Conservation (phyloP, 1,140 invertebrate genomes). For the Formica selysi region DNA sequence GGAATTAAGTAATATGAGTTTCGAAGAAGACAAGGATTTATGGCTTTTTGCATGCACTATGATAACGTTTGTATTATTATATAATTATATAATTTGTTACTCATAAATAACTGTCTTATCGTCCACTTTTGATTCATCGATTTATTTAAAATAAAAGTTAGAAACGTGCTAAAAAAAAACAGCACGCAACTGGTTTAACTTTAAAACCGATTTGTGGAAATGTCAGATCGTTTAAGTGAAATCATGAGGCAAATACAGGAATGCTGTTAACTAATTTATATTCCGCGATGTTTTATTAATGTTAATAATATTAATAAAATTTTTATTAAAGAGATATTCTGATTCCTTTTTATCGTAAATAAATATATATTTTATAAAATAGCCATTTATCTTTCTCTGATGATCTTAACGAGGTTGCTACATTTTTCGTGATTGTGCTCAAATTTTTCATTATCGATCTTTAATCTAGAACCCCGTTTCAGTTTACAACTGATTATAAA, state of each 20-base stretch:
- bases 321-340: not conserved
- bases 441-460: no score
- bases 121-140: slow-evolving; percentile 4
- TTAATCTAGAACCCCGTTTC: no score
- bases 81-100: slow-evolving; percentile 34
- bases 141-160: slow-evolving; percentile 14
- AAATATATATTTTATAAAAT: no score
- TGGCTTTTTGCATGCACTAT: not conserved
- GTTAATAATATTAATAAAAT: not conserved
- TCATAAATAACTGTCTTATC: slow-evolving; percentile 50
- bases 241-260: not conserved
- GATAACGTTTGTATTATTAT: slow-evolving; percentile 17
- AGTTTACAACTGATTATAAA: no score
- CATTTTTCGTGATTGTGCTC: no score
- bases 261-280: not conserved
- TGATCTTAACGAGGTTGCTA: no score
- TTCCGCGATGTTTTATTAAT: not conserved
- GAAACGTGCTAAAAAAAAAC: not conserved
- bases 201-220: slow-evolving; percentile 9
- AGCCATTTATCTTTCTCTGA: no score
- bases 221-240: slow-evolving; percentile 10
- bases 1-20: slow-evolving; percentile 58
- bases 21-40: slow-evolving; percentile 55
- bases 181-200: slow-evolving; percentile 3
- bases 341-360: no score